Evolutionary conservation across 1,140 invertebrate genomes (phyloP).

Genomic region (Nephotettix cincticeps): DNA sequence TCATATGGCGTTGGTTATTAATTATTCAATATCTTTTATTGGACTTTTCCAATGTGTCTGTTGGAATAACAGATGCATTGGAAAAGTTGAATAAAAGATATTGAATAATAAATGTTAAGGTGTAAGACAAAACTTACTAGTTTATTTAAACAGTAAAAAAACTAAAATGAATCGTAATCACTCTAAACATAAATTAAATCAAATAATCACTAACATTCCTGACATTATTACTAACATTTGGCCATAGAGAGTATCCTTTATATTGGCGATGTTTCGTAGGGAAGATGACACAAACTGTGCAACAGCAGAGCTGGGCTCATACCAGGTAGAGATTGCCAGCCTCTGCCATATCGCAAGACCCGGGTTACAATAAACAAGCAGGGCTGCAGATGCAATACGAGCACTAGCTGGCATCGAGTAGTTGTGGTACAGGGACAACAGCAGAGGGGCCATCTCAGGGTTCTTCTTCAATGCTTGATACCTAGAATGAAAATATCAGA

Average conservation of each 20-base stretch:
- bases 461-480: not conserved
- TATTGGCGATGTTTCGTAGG: not conserved
- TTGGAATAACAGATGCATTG: too few species aligned
- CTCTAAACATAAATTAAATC: too few species aligned
- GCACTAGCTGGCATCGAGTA: not conserved
- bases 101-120: too few species aligned
- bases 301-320: not conserved
- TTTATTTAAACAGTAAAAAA: too few species aligned
- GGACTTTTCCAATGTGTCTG: too few species aligned
- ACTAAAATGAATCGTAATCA: too few species aligned
- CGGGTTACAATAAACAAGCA: not conserved
- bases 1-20: too few species aligned
- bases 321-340: conserved; percentile 3
- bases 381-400: not conserved
- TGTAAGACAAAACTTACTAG: too few species aligned
- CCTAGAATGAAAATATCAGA: not conserved
- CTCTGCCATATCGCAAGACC: conserved; percentile 1
- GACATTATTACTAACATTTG: too few species aligned
- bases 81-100: too few species aligned
- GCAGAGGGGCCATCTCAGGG: not conserved
- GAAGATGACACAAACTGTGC: not conserved
- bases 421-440: conserved; percentile 14
- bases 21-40: too few species aligned
- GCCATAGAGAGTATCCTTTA: not conserved
- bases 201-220: too few species aligned